A percentile compares a stretch with the other conserved stretches of the same genome.
These are phyloP conservation scores for Hyperoplus lanceolatus DNA, from an alignment of 2,797 vertebrate species.

Conservation along the genomic window DNA sequence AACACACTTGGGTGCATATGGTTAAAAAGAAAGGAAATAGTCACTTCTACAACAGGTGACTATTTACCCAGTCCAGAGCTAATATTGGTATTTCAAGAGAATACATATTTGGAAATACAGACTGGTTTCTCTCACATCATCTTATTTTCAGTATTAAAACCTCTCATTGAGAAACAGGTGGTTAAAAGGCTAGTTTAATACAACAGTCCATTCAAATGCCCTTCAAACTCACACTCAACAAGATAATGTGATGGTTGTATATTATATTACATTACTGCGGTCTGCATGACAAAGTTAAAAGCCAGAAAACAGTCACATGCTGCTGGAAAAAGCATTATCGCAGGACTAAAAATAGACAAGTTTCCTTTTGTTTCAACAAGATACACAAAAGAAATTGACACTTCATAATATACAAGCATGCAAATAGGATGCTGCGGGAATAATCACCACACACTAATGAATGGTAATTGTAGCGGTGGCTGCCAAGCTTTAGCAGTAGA, in stretches of 20 bases:
- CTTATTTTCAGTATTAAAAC: constrained; percentile 1
- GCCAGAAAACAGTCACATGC: neutral
- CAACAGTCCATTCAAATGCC: constrained; percentile 8
- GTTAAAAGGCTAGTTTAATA: neutral
- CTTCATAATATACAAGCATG: neutral
- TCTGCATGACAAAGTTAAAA: constrained; percentile 5
- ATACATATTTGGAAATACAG: too few relatives aligned
- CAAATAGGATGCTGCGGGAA: neutral
- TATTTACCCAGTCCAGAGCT: neutral
- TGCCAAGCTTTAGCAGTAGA: constrained; percentile 5
- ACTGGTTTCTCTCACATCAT: neutral
- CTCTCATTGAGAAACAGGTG: constrained; percentile 6
- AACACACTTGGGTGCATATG: neutral
- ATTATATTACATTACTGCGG: neutral
- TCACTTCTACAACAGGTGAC: constrained; percentile 9
- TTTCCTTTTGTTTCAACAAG: neutral
- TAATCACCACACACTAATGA: neutral
- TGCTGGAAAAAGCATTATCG: neutral
- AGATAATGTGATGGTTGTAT: neutral
- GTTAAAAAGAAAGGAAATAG: neutral
- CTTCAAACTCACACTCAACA: neutral
- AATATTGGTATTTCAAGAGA: neutral
- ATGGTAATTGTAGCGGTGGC: constrained; percentile 12
- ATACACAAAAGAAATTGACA: rapidly evolving
- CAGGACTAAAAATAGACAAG: neutral